Percentiles rank a stretch among this genome's conserved stretches.
Evolutionary conservation across 2,888 invertebrate species (phyloP).

Genomic region (Nasonovia ribisnigri): DNA sequence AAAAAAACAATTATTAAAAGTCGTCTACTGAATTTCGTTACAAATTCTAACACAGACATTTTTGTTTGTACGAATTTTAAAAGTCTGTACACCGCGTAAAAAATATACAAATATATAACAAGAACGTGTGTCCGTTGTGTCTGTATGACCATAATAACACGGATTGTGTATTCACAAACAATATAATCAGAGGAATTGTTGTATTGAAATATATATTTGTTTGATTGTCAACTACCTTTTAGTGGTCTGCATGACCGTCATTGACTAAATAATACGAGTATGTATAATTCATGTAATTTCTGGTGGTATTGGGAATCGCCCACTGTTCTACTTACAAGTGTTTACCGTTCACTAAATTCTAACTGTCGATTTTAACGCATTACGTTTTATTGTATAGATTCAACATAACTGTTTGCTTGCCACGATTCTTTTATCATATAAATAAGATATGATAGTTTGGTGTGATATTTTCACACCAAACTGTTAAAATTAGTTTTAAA

Average conservation of each 20-base stretch:
- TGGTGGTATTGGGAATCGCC: neutral
- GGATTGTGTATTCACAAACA: neutral
- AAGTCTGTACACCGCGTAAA: neutral
- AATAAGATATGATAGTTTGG: neutral
- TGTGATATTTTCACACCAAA: too few relatives aligned
- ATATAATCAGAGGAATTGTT: neutral
- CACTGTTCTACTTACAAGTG: neutral
- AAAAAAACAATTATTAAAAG: neutral
- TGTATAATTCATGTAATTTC: neutral
- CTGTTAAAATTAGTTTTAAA: neutral
- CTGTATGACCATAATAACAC: neutral
- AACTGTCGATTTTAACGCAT: neutral
- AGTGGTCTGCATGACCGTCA: neutral
- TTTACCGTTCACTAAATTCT: neutral
- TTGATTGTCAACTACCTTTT: neutral
- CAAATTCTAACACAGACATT: neutral
- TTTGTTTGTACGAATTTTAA: neutral
- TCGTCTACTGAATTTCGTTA: neutral
- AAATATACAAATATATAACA: neutral
- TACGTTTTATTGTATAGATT: neutral
- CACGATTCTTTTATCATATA: neutral
- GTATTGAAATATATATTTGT: neutral
- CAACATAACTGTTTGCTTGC: neutral
- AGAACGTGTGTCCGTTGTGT: neutral
- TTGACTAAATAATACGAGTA: too few relatives aligned